Percentiles rank a stretch among this genome's conserved stretches.
phyloP scores from a whole-genome alignment of 2,888 invertebrate species.

The Pteria penguin region DNA sequence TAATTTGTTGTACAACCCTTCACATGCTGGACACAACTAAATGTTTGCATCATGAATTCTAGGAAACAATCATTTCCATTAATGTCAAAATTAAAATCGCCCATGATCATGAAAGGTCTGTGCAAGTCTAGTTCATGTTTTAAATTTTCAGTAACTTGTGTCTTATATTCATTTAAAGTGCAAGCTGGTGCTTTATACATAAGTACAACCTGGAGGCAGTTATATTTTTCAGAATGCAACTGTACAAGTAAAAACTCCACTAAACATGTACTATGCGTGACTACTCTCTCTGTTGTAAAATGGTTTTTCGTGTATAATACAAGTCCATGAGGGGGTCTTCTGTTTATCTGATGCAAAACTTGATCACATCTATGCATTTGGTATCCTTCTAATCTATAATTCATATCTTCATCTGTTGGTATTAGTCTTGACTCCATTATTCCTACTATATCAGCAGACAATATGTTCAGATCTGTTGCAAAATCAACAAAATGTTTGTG shows the following conservation, averaged over 20 bases:
- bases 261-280: background rate
- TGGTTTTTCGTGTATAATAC: slow-evolving; percentile 9
- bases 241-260: background rate
- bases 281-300: background rate
- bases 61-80: too few species aligned
- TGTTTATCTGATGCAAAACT: background rate
- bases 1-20: too few species aligned
- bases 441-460: slow-evolving; percentile 39
- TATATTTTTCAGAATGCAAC: too few species aligned
- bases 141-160: too few species aligned
- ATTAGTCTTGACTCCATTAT: slow-evolving; percentile 38
- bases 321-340: slow-evolving; percentile 33
- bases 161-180: too few species aligned
- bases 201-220: too few species aligned
- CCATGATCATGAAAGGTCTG: background rate
- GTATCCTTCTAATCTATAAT: slow-evolving; percentile 29
- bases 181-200: too few species aligned
- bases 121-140: too few species aligned
- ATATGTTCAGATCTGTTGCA: slow-evolving; percentile 28
- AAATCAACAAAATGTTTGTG: slow-evolving; percentile 38
- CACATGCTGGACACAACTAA: too few species aligned
- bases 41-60: too few species aligned
- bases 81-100: background rate
- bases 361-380: slow-evolving; percentile 1
- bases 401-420: slow-evolving; percentile 4